A percentile compares a stretch with the other conserved stretches of the same genome.
Evolutionary conservation across 2,888 invertebrate species (phyloP).

Genomic region (Thymelicus sylvestris): DNA sequence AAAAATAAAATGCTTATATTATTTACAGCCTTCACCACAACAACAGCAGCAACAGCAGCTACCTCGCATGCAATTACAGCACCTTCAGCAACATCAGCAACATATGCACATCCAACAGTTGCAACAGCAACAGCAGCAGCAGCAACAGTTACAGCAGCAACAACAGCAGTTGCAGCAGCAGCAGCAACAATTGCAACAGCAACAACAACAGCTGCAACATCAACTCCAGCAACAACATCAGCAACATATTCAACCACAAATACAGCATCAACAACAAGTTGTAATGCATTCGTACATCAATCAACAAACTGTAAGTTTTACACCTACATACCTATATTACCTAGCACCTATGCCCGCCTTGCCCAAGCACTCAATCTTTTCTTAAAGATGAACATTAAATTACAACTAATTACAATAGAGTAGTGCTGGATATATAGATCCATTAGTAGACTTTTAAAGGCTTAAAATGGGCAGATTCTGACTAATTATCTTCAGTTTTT

Average conservation of each 20-base stretch:
- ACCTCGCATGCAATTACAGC: constrained; percentile 56
- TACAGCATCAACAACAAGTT: constrained; percentile 70
- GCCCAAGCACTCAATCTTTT: too few species aligned
- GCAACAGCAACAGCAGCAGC: constrained; percentile 57
- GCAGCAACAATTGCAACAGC: constrained; percentile 59
- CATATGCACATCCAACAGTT: constrained; percentile 60
- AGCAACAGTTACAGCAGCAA: constrained; percentile 59
- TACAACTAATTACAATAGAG: too few species aligned
- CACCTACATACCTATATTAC: too few species aligned
- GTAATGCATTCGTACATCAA: constrained; percentile 80
- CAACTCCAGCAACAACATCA: constrained; percentile 50
- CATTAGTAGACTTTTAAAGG: too few species aligned
- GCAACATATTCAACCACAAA: constrained; percentile 56
- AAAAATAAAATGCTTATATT: neutral
- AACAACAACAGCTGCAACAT: constrained; percentile 51
- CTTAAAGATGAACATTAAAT: too few species aligned
- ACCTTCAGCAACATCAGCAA: constrained; percentile 58
- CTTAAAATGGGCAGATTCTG: too few species aligned
- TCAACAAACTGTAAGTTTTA: constrained; percentile 49
- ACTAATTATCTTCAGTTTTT: too few species aligned
- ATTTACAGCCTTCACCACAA: constrained; percentile 46
- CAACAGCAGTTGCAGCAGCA: constrained; percentile 61
- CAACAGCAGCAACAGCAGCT: constrained; percentile 56
- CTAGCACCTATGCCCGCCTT: too few species aligned
- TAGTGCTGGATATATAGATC: too few species aligned